These are phyloP conservation scores for Caenorhabditis remanei DNA, from an alignment of 1,140 invertebrate genomes.

Conservation along the genomic window DNA sequence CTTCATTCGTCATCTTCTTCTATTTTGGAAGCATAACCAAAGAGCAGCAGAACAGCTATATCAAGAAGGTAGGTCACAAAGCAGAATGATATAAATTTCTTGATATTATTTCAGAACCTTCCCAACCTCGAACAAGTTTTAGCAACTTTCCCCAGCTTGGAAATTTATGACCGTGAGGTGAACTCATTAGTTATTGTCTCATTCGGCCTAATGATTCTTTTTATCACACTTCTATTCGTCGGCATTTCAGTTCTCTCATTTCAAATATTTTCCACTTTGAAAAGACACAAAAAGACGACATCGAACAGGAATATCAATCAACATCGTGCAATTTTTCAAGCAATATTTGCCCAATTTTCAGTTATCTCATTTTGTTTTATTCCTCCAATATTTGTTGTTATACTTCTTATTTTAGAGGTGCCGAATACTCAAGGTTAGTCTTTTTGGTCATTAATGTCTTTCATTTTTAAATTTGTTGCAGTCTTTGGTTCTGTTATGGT, in stretches of 20 bases:
- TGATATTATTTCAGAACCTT: background rate
- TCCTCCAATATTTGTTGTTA: background rate
- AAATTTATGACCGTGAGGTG: slow-evolving; percentile 6
- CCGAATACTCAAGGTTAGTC: slow-evolving; percentile 1
- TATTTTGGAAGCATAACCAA: background rate
- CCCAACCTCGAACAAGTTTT: background rate
- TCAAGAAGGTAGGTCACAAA: background rate
- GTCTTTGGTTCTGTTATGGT: background rate
- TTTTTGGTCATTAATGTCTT: background rate
- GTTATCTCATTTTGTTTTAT: slow-evolving; percentile 14
- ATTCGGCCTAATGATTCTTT: background rate
- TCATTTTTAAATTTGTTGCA: background rate
- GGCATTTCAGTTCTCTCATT: background rate
- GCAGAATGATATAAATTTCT: background rate
- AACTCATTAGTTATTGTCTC: background rate
- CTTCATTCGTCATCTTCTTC: background rate
- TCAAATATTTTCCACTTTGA: background rate
- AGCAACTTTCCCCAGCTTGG: background rate
- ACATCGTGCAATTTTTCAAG: background rate
- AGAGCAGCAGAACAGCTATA: background rate
- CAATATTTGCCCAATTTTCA: background rate
- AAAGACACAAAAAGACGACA: background rate
- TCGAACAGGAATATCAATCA: background rate
- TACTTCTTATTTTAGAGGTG: background rate
- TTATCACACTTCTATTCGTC: background rate